Base-by-base conservation (phyloP, 2,113 vertebrate genomes). In the Barbus barbus region DNA sequence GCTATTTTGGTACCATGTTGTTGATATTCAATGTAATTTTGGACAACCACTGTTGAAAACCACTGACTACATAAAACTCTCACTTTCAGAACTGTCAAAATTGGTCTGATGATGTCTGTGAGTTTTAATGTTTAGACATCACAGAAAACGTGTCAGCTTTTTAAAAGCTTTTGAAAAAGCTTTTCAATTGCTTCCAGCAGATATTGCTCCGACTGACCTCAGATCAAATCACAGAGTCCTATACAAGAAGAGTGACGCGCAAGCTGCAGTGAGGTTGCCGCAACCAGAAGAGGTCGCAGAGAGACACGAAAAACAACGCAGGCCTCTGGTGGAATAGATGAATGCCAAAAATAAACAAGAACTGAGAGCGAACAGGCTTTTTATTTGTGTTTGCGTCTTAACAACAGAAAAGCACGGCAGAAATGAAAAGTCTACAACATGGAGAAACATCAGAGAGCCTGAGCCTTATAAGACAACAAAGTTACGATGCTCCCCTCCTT, bases 401-500 rank as follows among this genome's bases (percentile, higher is more conserved):
- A 46, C 48, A 83, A 84, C 13, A 87, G 44, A 82, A 85, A 85
- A 79, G 58, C 84, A 81, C 65, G 24, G 72, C 61, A 67, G 41
- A 83, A 84, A 82, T 72, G 84, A 84, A 86, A 86, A 61, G 80
- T 83, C 77, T 72, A 86, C 41, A 77, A 77, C 53, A 56, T 3
- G 24, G 76, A 22, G 81, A 26, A 33, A 46, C 86, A 78, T 79
- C 69, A 87, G 51, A 86, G 82, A 60, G 18, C 51, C 69, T 82
- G 48, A 9, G 48, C 53, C 65, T 84, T 71, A 81, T 90, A 79
- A 79, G 81, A 91, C 80, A 81, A 77, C 44, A 79, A 78, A 85
- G 71, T 84, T 85, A 87, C 81, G 61, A 89, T 82, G 36, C 77
- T 38, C 51, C 31, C 53, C 48, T 16, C 41, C 24, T 41, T n/a